Percentiles rank a stretch among this genome's conserved stretches.
Evolutionary conservation across 2,113 vertebrate genomes (phyloP).

Genomic region (Phyllopteryx taeniolatus): DNA sequence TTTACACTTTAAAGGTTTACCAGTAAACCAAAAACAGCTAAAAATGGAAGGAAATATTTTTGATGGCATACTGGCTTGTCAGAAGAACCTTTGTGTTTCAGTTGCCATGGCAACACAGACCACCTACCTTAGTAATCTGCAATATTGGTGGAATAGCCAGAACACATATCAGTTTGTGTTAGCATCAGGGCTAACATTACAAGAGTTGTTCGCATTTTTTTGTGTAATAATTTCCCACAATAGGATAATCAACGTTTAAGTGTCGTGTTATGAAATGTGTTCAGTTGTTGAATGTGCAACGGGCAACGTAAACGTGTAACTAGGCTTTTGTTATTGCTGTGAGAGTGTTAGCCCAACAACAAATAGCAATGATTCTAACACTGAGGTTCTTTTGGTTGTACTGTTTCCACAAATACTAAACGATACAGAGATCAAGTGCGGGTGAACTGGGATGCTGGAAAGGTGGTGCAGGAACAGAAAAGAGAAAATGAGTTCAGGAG

Average conservation of each 20-base stretch:
- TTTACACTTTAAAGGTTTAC: conserved; percentile 15
- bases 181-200: too few species aligned
- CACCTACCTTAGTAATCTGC: neutral
- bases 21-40: neutral
- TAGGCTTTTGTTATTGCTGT: too few species aligned
- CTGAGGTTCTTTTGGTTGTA: neutral
- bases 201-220: too few species aligned
- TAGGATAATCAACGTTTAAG: neutral
- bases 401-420: neutral
- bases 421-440: conserved; percentile 37
- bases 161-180: too few species aligned
- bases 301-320: too few species aligned
- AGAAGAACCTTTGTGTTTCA: neutral
- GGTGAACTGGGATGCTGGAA: neutral
- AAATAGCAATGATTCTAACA: neutral
- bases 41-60: neutral
- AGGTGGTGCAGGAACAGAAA: conserved; percentile 55
- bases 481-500: conserved; percentile 60
- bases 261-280: neutral
- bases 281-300: too few species aligned
- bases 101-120: neutral
- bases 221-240: too few species aligned
- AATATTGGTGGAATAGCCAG: neutral
- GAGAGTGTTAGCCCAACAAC: too few species aligned
- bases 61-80: neutral